phyloP scores from a whole-genome alignment of 2,888 invertebrate species.

The Scaptomyza reducta region DNA sequence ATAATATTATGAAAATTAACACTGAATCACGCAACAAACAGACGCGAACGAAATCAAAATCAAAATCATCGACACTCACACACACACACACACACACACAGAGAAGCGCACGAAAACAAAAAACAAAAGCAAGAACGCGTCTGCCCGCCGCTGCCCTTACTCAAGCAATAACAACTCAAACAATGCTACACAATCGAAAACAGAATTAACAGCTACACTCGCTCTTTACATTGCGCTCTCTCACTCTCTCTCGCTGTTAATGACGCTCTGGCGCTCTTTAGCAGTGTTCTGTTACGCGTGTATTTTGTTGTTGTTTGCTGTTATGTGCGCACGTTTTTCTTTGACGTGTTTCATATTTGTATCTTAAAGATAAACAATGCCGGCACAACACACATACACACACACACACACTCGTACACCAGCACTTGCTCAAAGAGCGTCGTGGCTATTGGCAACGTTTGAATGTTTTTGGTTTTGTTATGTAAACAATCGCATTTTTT shows the following conservation, averaged over 20 bases:
- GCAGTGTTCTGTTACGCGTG: slow-evolving; percentile 10
- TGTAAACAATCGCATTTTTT: slow-evolving; percentile 70
- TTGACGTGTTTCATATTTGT: slow-evolving; percentile 58
- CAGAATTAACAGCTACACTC: slow-evolving; percentile 4
- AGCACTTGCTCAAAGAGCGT: slow-evolving; percentile 26
- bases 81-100: slow-evolving; percentile 23
- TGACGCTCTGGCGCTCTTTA: slow-evolving; percentile 14
- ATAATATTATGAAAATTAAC: slow-evolving; percentile 80
- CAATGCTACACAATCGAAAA: slow-evolving; percentile 14
- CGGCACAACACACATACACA: slow-evolving; percentile 67
- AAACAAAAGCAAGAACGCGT: slow-evolving; percentile 41
- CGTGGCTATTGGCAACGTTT: slow-evolving; percentile 57
- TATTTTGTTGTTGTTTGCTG: slow-evolving; percentile 12
- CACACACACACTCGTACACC: slow-evolving; percentile 14
- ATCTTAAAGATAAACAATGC: slow-evolving; percentile 79
- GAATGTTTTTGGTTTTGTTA: slow-evolving; percentile 70
- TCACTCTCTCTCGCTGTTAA: background rate
- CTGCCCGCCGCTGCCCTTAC: slow-evolving; percentile 8
- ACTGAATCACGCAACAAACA: slow-evolving; percentile 69
- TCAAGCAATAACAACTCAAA: slow-evolving; percentile 19
- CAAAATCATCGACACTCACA: slow-evolving; percentile 53
- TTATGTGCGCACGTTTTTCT: slow-evolving; percentile 73
- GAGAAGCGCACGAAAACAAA: slow-evolving; percentile 9
- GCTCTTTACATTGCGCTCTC: background rate
- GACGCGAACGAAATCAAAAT: slow-evolving; percentile 70